These are phyloP conservation scores for Hypselothyrea guttata DNA, from an alignment of 2,888 invertebrate genomes.

Conservation along the genomic window DNA sequence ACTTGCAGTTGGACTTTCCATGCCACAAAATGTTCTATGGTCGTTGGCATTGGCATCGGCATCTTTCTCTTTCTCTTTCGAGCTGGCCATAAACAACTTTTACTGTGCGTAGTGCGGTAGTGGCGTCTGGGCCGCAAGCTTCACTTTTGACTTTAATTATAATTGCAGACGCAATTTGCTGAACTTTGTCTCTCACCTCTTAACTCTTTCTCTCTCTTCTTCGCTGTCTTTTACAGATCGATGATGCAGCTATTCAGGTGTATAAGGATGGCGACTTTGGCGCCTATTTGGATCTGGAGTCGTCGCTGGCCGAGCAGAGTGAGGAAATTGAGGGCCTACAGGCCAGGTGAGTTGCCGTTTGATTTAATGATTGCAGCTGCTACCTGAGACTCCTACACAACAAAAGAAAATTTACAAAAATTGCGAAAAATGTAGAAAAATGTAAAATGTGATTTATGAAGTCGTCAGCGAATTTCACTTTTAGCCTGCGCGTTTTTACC, in stretches of 20 bases:
- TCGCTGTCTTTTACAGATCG: slow-evolving; percentile 86
- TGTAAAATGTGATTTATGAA: slow-evolving; percentile 35
- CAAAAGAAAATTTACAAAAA: neutral
- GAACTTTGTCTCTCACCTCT: slow-evolving; percentile 22
- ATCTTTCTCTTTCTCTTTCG: slow-evolving; percentile 54
- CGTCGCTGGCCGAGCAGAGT: slow-evolving; percentile 97
- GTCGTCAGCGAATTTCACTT: slow-evolving; percentile 54
- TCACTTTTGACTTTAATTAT: slow-evolving; percentile 62
- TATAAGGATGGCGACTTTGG: slow-evolving; percentile 99
- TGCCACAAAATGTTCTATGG: slow-evolving; percentile 65
- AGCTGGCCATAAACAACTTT: slow-evolving; percentile 69
- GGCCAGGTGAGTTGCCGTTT: slow-evolving; percentile 88
- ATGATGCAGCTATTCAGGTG: slow-evolving; percentile 97
- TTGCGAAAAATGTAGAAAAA: slow-evolving; percentile 34
- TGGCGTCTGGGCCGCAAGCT: slow-evolving; percentile 40
- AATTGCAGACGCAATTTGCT: slow-evolving; percentile 51
- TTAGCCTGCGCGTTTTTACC: slow-evolving; percentile 44
- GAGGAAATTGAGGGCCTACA: slow-evolving; percentile 98
- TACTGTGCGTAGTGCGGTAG: slow-evolving; percentile 68
- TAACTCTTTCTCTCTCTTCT: slow-evolving; percentile 21
- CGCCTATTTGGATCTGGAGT: slow-evolving; percentile 97
- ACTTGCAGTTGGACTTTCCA: slow-evolving; percentile 66
- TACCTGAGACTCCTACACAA: slow-evolving; percentile 30
- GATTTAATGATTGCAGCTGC: slow-evolving; percentile 37
- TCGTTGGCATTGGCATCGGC: slow-evolving; percentile 55